Conservation (phyloP, 2,113 vertebrate genomes). For the Plecturocebus donacophilus region DNA sequence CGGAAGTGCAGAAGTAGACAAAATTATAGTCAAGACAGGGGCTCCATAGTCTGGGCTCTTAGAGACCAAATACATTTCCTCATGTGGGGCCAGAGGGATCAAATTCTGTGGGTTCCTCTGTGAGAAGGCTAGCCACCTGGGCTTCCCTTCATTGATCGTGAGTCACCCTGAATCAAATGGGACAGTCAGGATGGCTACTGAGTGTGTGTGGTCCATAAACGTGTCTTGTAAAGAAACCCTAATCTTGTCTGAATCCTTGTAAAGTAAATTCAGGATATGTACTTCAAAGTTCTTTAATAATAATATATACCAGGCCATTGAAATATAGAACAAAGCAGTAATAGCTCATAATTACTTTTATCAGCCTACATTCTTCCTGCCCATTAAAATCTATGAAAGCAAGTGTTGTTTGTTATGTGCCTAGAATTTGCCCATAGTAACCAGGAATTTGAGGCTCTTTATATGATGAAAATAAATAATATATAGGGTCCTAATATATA, state of each 20-base stretch:
- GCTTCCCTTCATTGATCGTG: not conserved
- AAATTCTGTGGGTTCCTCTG: not conserved
- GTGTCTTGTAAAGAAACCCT: not conserved
- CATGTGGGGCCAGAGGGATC: not conserved
- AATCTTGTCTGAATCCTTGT: not conserved
- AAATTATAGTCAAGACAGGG: not conserved
- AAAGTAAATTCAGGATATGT: not conserved
- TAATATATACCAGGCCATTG: not conserved
- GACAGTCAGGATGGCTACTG: not conserved
- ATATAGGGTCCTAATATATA: not conserved
- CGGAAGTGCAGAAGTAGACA: not conserved
- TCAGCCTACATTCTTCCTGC: not conserved
- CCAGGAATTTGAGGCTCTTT: not conserved
- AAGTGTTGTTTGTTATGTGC: not conserved
- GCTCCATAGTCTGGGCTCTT: not conserved
- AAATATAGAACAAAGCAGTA: conserved; percentile 4
- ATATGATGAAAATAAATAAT: not conserved
- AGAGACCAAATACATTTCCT: not conserved
- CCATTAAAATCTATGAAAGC: not conserved
- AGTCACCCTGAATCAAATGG: not conserved
- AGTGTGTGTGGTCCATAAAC: not conserved
- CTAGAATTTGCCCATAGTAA: not conserved
- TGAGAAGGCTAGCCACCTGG: not conserved
- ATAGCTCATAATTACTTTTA: not conserved
- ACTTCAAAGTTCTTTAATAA: not conserved